Evolutionary conservation across 2,113 vertebrate species (phyloP), one percentile per base, ranked within the genome.

Genomic region (Leuciscus idus): DNA sequence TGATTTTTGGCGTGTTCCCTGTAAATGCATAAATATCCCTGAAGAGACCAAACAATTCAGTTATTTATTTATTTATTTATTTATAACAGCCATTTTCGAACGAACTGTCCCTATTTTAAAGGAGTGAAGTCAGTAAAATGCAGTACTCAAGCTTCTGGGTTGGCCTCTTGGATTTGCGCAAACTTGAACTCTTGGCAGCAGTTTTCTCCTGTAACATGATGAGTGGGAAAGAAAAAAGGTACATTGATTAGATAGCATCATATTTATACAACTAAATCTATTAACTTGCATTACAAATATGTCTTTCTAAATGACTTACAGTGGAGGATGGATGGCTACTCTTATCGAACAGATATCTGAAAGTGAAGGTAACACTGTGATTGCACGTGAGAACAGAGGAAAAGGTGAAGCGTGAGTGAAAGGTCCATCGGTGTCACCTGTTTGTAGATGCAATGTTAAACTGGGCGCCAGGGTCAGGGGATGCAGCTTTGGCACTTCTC

Each of bases 21-120:
- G 6, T 84, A 84, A 96, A 95, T 72, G 86, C 81, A 92, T 92
- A 95, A 74, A 94, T 0, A 11, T 95, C 92, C 28, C 95, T 96
- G 81, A 77, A 81, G 4, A 89, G 89, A 87, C 66, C 46, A 87
- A 85, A 83, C 10, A 81, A 13, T 43, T 43, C 21, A 61, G 21
- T 21, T 0, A 12, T 19, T 30, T 0, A 30, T 50, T 12, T 64
- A 33, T 57, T 28, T 0, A 12, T 19, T 30, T 0, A 30, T 50
- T 12, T 64, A 33, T 57, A 13, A 64, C 12, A 50, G 0, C 12
- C 15, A 0, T 73, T 59, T 30, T 50, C 9, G 1, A 82, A 73
- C n/a, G 11, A 3, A 72, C 36, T 36, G 33, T 30, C 17, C 2
- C 11, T n/a, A 43, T 4, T 15, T 79, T 7, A 30, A 55, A 39